Evolutionary conservation across 2,888 invertebrate genomes (phyloP), one percentile per base, ranked within the genome.

Genomic region (Eupithecia vulgata): DNA sequence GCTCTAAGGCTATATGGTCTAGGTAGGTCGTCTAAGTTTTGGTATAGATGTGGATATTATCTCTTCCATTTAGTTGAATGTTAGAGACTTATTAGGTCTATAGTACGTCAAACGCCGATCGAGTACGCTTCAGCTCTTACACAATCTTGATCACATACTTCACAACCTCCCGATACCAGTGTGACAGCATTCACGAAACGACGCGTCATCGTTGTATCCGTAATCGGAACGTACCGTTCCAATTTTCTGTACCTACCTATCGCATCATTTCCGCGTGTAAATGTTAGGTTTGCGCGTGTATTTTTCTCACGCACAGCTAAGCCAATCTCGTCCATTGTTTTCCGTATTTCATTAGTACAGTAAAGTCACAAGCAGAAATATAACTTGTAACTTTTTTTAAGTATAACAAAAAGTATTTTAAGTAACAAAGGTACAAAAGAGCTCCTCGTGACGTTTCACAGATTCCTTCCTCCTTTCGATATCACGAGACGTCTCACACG

Each of bases 241-340:
- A 52, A 57, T 25, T 64, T 64, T 64, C 37, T n/a, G 34, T 62
- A 30, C 25, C 1, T 30, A 62, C 30, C 30, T 59, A 52, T n/a
- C n/a, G 48, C 10, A 7, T 62, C 35, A 62, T n/a, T 62, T n/a
- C n/a, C 62, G 62, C 62, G n/a, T n/a, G 37, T 10, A 35, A 21
- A 35, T 64, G 34, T 17, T 17, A 61, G 12, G 12, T 64, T 64
- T 21, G 35, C 37, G 37, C 62, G 35, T 64, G 21, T 64, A 64
- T 64, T 64, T 62, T 37, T 37, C 62, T 64, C 62, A 64, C 35
- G 62, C n/a, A 64, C 62, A 64, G 62, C 45, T 1, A 21, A 67
- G 67, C 30, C 42, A 67, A 48, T 48, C 67, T 67, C 34, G 67
- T 37, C 62, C 37, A 64, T 64, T 64, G 37, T 64, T 64, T 64